phyloP scores from a whole-genome alignment of 2,113 vertebrate genomes.

The Coptodon rendalli region DNA sequence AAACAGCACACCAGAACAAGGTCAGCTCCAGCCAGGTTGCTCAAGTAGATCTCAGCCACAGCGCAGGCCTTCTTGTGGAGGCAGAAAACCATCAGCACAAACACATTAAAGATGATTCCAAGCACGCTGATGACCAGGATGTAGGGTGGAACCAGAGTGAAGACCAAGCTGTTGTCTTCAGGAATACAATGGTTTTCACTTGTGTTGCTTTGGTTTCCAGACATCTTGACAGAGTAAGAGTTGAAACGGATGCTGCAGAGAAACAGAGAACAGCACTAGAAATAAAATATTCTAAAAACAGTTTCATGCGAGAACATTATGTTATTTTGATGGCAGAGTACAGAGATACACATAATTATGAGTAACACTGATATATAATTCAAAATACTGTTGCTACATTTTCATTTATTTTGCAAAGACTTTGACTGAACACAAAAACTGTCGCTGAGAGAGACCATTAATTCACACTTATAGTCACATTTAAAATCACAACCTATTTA shows the following conservation, averaged over 20 bases:
- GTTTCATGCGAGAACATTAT: neutral
- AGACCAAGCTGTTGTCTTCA: constrained; percentile 45
- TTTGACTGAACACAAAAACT: neutral
- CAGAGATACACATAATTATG: neutral
- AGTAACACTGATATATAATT: neutral
- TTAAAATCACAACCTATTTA: neutral
- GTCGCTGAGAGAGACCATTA: neutral
- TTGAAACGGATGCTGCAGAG: neutral
- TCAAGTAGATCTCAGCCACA: fast-evolving
- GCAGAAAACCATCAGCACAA: neutral
- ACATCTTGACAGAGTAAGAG: neutral
- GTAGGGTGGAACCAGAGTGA: constrained; percentile 53
- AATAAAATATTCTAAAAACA: neutral
- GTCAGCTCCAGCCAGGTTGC: neutral
- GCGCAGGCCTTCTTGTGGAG: neutral
- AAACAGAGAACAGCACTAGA: neutral
- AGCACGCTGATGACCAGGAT: constrained; percentile 57
- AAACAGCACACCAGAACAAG: neutral
- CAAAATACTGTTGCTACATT: neutral
- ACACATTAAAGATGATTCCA: neutral
- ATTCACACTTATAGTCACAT: neutral
- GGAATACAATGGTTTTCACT: neutral
- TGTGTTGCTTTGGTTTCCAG: neutral
- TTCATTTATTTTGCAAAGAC: neutral
- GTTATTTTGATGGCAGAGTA: neutral